A percentile compares a stretch with the other conserved stretches of the same genome.
Evolutionary conservation across 2,797 vertebrate species (phyloP).

Genomic region (Hapalemur alaotrensis): DNA sequence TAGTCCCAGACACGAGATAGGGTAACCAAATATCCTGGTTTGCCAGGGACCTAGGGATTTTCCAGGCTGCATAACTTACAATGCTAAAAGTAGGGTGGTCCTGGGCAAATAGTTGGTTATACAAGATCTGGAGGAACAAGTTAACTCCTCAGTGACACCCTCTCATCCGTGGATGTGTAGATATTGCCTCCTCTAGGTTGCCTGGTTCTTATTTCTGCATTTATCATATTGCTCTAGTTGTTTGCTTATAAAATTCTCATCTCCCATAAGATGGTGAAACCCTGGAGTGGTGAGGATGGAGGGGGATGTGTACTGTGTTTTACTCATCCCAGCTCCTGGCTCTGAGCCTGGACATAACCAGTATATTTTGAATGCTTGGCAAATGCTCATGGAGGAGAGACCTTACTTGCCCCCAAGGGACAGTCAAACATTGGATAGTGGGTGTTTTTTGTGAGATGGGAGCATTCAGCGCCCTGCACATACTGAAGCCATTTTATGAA

Average conservation of each 20-base stretch:
- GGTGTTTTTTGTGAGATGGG: not conserved
- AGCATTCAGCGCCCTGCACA: not conserved
- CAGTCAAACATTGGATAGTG: not conserved
- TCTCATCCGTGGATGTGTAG: not conserved
- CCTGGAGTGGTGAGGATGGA: not conserved
- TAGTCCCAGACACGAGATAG: not conserved
- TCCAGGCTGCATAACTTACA: not conserved
- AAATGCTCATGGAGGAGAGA: not conserved
- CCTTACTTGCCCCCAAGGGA: not conserved
- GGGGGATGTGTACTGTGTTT: not conserved
- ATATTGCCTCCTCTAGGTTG: not conserved
- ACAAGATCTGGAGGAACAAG: not conserved
- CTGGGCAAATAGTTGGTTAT: not conserved
- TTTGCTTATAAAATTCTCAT: not conserved
- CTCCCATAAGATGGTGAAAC: not conserved
- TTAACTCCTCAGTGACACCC: fast-evolving
- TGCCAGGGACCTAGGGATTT: not conserved
- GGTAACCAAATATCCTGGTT: fast-evolving
- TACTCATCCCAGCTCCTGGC: not conserved
- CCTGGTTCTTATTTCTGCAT: not conserved
- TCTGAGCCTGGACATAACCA: not conserved
- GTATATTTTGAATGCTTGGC: not conserved
- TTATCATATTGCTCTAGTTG: not conserved
- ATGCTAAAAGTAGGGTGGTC: not conserved
- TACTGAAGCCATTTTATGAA: not conserved